These are phyloP conservation scores for Leptinotarsa rubiginosa DNA, from an alignment of 2,888 invertebrate species.

Conservation along the genomic window DNA sequence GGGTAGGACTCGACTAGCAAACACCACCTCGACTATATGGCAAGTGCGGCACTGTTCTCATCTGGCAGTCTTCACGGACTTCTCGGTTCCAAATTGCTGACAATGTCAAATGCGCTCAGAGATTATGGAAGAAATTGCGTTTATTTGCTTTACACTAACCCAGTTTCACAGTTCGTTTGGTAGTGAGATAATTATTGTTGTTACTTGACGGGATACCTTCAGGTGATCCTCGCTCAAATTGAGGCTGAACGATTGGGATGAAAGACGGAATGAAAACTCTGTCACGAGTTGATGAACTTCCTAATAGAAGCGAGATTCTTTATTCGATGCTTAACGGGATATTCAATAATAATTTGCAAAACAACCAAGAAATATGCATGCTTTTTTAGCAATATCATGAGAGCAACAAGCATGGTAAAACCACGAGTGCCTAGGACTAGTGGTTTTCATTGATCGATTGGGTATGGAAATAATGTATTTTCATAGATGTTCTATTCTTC, in stretches of 20 bases:
- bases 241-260: background rate
- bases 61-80: background rate
- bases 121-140: constrained; percentile 17
- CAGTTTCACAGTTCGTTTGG: constrained; percentile 23
- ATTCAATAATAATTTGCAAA: background rate
- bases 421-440: too few species aligned
- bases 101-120: constrained; percentile 9
- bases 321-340: background rate
- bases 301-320: background rate
- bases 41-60: background rate
- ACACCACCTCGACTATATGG: too few species aligned
- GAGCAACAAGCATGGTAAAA: too few species aligned
- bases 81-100: constrained; percentile 1
- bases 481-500: too few species aligned
- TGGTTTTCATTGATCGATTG: too few species aligned
- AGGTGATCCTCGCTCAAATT: constrained; percentile 1
- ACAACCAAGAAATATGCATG: too few species aligned
- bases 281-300: background rate
- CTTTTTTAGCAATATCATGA: too few species aligned
- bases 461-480: too few species aligned
- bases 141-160: constrained; percentile 25
- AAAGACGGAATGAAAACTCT: background rate
- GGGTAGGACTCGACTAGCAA: too few species aligned
- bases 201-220: constrained; percentile 13
- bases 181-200: constrained; percentile 22